These are phyloP conservation scores for Arbacia lixula DNA, from an alignment of 53 echinoderm and acorn worm species.

Conservation along the genomic window DNA sequence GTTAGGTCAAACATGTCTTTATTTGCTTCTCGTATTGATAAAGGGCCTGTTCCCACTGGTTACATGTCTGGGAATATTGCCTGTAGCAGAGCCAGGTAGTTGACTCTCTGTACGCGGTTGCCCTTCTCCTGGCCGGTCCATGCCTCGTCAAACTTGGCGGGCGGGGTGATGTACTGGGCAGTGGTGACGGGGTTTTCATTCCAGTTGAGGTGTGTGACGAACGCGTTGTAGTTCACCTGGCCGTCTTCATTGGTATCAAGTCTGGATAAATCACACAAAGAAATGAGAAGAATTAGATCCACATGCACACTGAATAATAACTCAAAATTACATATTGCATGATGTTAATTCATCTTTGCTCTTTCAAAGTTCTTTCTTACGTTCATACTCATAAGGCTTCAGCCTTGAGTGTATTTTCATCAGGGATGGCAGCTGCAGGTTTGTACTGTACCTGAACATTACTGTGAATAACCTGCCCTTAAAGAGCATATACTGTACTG, in stretches of 20 bases:
- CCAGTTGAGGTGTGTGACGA: conserved; percentile 88
- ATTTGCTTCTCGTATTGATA: no score
- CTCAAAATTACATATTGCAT: no score
- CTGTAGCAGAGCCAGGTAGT: conserved; percentile 80
- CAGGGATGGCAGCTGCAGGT: no score
- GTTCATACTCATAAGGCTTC: no score
- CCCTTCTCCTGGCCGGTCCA: conserved; percentile 72
- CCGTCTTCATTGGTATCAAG: conserved; percentile 89
- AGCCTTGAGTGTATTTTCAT: no score
- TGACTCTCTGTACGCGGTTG: conserved; percentile 72
- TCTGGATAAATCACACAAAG: conserved; percentile 69
- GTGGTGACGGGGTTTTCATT: conserved; percentile 74
- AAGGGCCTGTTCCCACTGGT: neutral
- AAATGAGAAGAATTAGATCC: neutral
- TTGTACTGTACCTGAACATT: no score
- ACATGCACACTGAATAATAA: no score
- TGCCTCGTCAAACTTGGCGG: conserved; percentile 75
- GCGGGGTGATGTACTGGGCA: conserved; percentile 76
- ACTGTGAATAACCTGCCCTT: no score
- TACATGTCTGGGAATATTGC: conserved; percentile 70
- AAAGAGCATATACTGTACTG: no score
- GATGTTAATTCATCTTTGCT: no score
- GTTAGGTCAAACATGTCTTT: no score
- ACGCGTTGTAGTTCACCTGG: conserved; percentile 82
- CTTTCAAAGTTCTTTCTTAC: no score